Evolutionary conservation across 2,113 vertebrate species (phyloP), one percentile per base, ranked within the genome.

Genomic region (Mirza zaza): DNA sequence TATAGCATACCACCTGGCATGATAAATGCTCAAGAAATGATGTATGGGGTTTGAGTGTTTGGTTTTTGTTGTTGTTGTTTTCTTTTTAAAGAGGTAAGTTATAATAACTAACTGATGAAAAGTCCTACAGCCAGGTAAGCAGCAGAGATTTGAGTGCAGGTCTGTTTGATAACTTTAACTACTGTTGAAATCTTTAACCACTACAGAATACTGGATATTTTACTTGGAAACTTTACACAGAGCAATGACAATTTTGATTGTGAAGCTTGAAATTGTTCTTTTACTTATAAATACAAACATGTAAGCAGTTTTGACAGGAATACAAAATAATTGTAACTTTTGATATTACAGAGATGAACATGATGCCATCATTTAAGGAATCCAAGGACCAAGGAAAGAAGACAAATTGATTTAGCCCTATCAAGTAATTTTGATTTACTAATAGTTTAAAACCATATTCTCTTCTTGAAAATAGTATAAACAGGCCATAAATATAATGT

Each of bases 361-460:
- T 0, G 98, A 99, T 95, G 98, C 98, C 96, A 99, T 99, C 97
- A 99, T 99, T 98, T 99, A 98, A 98, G 97, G 93, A 86, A 63
- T 89, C 91, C 79, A 73, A 55, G 84, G 90, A 75, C 39, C 88
- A 97, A 91, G 92, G 67, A 80, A 45, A 90, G 61, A 57, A 93
- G 94, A 90, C 94, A 92, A 57, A 48, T 4, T 18, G 70, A 48
- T 79, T 42, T 14, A 59, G 83, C 42, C 59, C n/a, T 90, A 0
- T 84, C 73, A 42, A 5, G 81, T 95, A 39, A 65, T 91, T 75
- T 96, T 94, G 9, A 55, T 87, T 97, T 95, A 80, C 82, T 75
- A 34, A 27, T 82, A 70, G 76, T 95, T 92, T 76, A 87, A 91
- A 76, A 97, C 55, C 96, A 63, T 87, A 73, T 80, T 96, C 95